Conservation (phyloP, 2,888 invertebrate genomes). For the Amaurobius ferox region DNA sequence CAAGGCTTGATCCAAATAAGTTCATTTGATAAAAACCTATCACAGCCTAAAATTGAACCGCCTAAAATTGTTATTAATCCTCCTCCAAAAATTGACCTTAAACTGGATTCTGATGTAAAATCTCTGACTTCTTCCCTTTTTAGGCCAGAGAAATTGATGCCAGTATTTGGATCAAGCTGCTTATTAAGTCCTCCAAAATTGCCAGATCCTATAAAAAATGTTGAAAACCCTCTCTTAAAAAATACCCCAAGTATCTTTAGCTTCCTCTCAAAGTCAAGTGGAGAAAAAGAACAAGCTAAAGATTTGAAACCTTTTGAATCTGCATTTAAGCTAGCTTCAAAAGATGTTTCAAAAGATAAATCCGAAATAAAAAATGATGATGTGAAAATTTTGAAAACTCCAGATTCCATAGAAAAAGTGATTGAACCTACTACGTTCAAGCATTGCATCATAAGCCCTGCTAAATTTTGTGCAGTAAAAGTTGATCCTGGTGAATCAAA, state of each 20-base stretch:
- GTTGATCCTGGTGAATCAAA: neutral
- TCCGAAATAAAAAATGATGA: conserved; percentile 9
- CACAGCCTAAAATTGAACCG: neutral
- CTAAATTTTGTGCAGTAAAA: neutral
- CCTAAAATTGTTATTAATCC: neutral
- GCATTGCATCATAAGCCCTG: neutral
- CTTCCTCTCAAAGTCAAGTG: neutral
- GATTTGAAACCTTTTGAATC: neutral
- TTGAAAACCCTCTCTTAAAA: conserved; percentile 2
- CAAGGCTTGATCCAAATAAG: conserved; percentile 35
- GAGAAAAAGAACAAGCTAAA: neutral
- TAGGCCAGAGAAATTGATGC: neutral
- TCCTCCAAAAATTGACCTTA: neutral
- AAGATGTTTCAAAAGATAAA: neutral
- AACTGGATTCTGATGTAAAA: neutral
- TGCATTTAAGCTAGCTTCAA: neutral
- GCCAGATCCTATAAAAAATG: neutral
- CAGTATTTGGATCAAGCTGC: neutral
- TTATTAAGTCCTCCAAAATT: neutral
- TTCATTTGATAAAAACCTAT: conserved; percentile 6
- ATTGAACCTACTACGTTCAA: neutral
- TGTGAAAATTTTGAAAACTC: neutral
- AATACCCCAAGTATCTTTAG: conserved; percentile 20
- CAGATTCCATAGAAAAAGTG: neutral
- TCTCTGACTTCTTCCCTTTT: neutral